Evolutionary conservation across 1,140 invertebrate species (phyloP), one percentile per base, ranked within the genome.

Genomic region (Latrodectus geometricus): DNA sequence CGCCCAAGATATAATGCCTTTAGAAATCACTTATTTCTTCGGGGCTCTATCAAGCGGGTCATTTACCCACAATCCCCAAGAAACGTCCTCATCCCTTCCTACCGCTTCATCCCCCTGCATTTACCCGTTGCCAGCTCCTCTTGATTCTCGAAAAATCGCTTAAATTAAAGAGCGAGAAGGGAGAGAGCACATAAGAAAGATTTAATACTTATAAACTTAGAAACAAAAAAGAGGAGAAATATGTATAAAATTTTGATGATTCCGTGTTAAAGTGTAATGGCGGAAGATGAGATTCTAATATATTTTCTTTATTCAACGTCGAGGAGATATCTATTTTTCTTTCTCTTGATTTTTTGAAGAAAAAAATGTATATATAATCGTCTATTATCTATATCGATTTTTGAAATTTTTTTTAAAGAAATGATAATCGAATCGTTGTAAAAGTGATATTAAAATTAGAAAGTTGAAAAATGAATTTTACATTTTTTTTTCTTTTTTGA

Each of bases 21-120:
- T 83, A 83, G 81, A 83, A 83, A 83, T 83, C 81, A 75, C 81
- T 83, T 83, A 83, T 74, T 83, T 83, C 81, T 83, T 74, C 52
- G 61, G 66, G 81, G 81, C 72, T 73, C 81, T 83, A 83, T 83
- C 54, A 73, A 65, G 70, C 69, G 81, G 81, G 70, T 83, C 81
- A 83, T 83, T 83, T 83, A 83, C 81, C 81, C n/a, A 21, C 68
- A 70, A 70, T 70, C 68, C 68, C n/a, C 23, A 35, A 74, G 81
- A 74, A 73, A 35, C 78, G 23, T 14, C 78, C 49, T 72, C 69
- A 81, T 81, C 78, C 70, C 66, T 61, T 54, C n/a, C 12, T 21
- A 20, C 50, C 61, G 50, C 66, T n/a, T 66, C 77, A 50, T 17
- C 77, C 66, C 52, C 75, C 79, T 52, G 61, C 65, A 35, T 35